A percentile compares a stretch with the other conserved stretches of the same genome.
Evolutionary conservation across 2,797 vertebrate genomes (phyloP).

Genomic region (Gouania willdenowi): DNA sequence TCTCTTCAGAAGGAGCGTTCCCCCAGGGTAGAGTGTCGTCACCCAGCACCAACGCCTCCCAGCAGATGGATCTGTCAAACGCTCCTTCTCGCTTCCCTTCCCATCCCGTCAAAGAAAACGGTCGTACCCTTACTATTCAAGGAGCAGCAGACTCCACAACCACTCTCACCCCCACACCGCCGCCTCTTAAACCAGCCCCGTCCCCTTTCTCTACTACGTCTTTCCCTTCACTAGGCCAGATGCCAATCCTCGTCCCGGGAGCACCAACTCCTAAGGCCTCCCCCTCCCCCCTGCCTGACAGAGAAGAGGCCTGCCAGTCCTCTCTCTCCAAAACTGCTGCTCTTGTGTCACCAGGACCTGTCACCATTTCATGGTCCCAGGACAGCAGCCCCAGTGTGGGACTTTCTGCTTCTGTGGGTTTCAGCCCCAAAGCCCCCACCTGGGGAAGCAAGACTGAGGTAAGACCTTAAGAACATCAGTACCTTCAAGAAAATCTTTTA

Average conservation of each 20-base stretch:
- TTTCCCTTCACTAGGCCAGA: slow-evolving; percentile 81
- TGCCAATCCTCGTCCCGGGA: slow-evolving; percentile 77
- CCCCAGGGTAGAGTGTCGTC: slow-evolving; percentile 47
- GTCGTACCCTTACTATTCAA: slow-evolving; percentile 82
- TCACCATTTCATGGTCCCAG: slow-evolving; percentile 79
- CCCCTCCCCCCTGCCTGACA: slow-evolving; percentile 67
- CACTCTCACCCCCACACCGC: slow-evolving; percentile 69
- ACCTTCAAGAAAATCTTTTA: too few relatives aligned
- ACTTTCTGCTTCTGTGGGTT: slow-evolving; percentile 71
- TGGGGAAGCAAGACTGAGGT: slow-evolving; percentile 86
- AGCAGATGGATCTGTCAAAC: slow-evolving; percentile 84
- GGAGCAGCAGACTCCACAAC: slow-evolving; percentile 78
- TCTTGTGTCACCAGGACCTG: slow-evolving; percentile 78
- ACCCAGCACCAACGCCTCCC: slow-evolving; percentile 45
- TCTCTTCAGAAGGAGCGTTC: slow-evolving; percentile 53
- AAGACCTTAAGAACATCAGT: too few relatives aligned
- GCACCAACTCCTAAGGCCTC: slow-evolving; percentile 67
- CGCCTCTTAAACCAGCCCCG: slow-evolving; percentile 81
- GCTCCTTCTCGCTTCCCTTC: slow-evolving; percentile 48
- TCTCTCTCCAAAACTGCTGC: slow-evolving; percentile 77
- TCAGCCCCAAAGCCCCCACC: slow-evolving; percentile 77
- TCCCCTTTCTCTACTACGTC: slow-evolving; percentile 84
- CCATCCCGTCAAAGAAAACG: slow-evolving; percentile 95
- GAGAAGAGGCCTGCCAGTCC: slow-evolving; percentile 72
- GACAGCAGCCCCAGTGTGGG: slow-evolving; percentile 73